Percentiles rank a stretch among this genome's conserved stretches.
Evolutionary conservation across 2,888 invertebrate species (phyloP).

Genomic region (Brachyopa scutellaris): DNA sequence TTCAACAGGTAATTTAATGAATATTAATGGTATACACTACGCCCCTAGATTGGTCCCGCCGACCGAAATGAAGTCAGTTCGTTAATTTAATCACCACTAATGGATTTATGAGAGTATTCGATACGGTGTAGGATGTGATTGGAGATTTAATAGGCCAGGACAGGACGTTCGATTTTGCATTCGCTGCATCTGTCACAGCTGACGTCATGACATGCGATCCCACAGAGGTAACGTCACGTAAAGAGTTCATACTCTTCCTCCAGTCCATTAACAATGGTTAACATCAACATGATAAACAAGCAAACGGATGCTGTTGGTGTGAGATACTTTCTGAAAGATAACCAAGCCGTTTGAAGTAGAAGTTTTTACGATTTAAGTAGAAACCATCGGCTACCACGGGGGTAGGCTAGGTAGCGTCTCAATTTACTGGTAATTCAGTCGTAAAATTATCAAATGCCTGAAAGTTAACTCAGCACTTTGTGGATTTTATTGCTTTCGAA

Average conservation of each 20-base stretch:
- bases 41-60: not conserved
- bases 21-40: slow-evolving; percentile 54
- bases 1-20: slow-evolving; percentile 69
- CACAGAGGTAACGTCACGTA: too few relatives aligned
- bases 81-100: slow-evolving; percentile 65
- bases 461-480: slow-evolving; percentile 52
- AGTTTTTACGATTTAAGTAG: slow-evolving; percentile 48
- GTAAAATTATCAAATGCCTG: slow-evolving; percentile 66
- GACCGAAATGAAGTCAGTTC: slow-evolving; percentile 44
- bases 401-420: slow-evolving; percentile 27
- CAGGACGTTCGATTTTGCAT: not conserved
- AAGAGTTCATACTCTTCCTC: slow-evolving; percentile 31
- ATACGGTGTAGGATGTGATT: not conserved
- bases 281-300: slow-evolving; percentile 14
- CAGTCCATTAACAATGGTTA: slow-evolving; percentile 30
- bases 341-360: too few relatives aligned
- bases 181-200: slow-evolving; percentile 10
- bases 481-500: slow-evolving; percentile 51
- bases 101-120: slow-evolving; percentile 61
- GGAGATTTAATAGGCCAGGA: slow-evolving; percentile 18
- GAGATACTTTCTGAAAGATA: slow-evolving; percentile 2
- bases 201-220: too few relatives aligned
- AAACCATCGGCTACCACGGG: too few relatives aligned
- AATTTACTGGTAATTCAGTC: slow-evolving; percentile 58
- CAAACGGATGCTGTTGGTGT: slow-evolving; percentile 6